Conservation (phyloP, 2,888 invertebrate genomes). For the Mycalesis mineus region DNA sequence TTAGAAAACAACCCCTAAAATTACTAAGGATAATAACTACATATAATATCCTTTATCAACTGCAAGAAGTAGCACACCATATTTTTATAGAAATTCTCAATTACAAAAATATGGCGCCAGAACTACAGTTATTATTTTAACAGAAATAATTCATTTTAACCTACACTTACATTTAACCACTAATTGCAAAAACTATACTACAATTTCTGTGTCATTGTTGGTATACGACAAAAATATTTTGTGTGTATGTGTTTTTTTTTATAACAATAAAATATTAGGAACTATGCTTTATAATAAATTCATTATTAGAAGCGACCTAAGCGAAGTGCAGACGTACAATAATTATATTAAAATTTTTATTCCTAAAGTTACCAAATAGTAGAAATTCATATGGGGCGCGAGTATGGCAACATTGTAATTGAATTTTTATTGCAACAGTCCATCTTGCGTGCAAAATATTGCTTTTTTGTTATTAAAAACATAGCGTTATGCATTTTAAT, state of each 20-base stretch:
- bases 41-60: no score
- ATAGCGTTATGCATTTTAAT: neutral
- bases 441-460: neutral
- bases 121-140: neutral
- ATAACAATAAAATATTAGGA: constrained; percentile 49
- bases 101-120: neutral
- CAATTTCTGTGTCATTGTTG: constrained; percentile 26
- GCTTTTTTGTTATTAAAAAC: neutral
- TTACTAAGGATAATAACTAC: neutral
- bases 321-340: constrained; percentile 42
- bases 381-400: constrained; percentile 29
- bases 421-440: neutral
- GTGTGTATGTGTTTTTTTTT: constrained; percentile 16
- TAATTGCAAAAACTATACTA: constrained; percentile 15
- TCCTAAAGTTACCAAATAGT: constrained; percentile 29
- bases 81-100: neutral
- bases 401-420: constrained; percentile 21
- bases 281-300: constrained; percentile 46
- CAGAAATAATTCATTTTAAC: neutral
- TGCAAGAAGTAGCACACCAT: no score
- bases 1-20: neutral
- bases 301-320: constrained; percentile 56
- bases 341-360: constrained; percentile 33
- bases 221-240: constrained; percentile 15
- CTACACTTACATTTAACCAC: constrained; percentile 5